phyloP scores from a whole-genome alignment of 2,888 invertebrate genomes.

The Dysmachus trigonus region DNA sequence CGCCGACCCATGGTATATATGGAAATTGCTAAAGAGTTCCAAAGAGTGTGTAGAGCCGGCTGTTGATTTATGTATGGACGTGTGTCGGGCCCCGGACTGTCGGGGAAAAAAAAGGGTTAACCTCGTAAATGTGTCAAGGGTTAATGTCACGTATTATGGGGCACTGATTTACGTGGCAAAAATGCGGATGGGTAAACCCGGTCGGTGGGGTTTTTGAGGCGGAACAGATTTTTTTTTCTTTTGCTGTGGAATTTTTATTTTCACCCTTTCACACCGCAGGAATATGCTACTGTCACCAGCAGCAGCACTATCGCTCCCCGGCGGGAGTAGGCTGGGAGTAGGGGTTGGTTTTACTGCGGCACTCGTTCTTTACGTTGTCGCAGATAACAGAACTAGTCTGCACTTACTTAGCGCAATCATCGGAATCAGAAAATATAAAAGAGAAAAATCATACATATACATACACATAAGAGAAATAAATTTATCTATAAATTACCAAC shows the following conservation, averaged over 20 bases:
- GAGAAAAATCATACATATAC: too few species aligned
- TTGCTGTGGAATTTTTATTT: neutral
- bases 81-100: neutral
- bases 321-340: neutral
- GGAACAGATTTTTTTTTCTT: neutral
- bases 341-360: neutral
- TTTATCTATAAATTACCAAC: too few species aligned
- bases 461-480: too few species aligned
- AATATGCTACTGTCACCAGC: neutral
- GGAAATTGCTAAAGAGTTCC: constrained; percentile 11
- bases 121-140: constrained; percentile 9
- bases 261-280: neutral
- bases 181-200: neutral
- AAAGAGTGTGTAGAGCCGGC: neutral
- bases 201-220: neutral
- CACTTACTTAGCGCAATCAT: neutral
- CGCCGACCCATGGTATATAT: neutral
- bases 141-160: constrained; percentile 22
- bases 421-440: neutral
- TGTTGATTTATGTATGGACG: neutral
- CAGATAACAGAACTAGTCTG: neutral
- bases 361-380: neutral
- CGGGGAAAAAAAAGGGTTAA: neutral
- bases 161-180: constrained; percentile 25
- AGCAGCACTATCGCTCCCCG: neutral